Percentiles rank a stretch among this genome's conserved stretches.
Evolutionary conservation across 92 coral and sea anemone species (phyloP).

Genomic region (Nematostella vectensis): DNA sequence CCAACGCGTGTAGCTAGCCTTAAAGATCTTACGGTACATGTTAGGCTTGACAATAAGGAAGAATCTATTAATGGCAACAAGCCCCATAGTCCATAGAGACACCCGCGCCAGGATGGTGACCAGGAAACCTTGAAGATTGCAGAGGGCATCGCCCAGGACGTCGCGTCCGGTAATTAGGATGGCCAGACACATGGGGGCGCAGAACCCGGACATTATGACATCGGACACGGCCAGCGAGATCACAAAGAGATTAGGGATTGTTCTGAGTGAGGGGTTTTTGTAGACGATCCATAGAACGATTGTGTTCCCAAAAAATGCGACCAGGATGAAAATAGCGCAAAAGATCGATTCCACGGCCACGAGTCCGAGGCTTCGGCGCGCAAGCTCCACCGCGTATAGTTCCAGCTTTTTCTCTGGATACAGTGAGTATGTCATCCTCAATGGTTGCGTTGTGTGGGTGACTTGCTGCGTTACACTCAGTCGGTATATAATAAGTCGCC

Average conservation of each 20-base stretch:
- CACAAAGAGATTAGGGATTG: constrained; percentile 11
- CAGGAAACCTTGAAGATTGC: constrained; percentile 10
- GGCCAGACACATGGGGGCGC: constrained; percentile 16
- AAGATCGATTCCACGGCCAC: constrained; percentile 2
- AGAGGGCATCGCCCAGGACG: constrained; percentile 5
- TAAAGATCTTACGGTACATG: constrained; percentile 14
- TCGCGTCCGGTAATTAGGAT: constrained; percentile 2
- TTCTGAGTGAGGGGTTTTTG: constrained; percentile 4
- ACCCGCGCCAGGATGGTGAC: constrained; percentile 8
- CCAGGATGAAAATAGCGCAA: constrained; percentile 5
- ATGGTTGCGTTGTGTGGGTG: too few species aligned
- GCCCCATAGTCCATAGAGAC: constrained; percentile 11
- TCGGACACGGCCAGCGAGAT: constrained; percentile 11
- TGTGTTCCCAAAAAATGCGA: constrained; percentile 10
- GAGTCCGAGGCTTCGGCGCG: constrained; percentile 1
- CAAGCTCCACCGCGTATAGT: constrained; percentile 7
- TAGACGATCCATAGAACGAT: constrained; percentile 15
- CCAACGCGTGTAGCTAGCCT: constrained; percentile 1
- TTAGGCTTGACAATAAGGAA: constrained; percentile 12
- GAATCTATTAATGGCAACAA: constrained; percentile 10
- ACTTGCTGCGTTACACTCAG: too few species aligned
- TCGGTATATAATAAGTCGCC: too few species aligned
- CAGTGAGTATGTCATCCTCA: too few species aligned
- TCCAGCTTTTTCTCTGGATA: constrained; percentile 10
- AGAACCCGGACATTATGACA: constrained; percentile 14